Percentiles rank a stretch among this genome's conserved stretches.
These are phyloP conservation scores for Tauraco erythrolophus DNA, from an alignment of 2,113 vertebrate genomes.

Conservation along the genomic window DNA sequence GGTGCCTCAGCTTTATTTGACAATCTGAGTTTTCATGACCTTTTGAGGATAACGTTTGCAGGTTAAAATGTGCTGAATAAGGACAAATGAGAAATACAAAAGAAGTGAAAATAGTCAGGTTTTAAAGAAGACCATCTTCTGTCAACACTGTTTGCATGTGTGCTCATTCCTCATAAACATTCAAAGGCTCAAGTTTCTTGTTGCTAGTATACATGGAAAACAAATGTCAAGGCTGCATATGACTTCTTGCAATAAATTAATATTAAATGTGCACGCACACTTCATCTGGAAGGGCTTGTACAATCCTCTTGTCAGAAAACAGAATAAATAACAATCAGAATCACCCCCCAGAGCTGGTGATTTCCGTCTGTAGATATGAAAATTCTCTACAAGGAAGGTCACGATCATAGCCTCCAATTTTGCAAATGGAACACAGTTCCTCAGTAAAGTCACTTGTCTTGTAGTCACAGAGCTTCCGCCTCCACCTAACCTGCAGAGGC, in stretches of 20 bases:
- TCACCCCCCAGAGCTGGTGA: background rate
- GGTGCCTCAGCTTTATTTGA: background rate
- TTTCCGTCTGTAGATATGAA: background rate
- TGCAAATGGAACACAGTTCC: background rate
- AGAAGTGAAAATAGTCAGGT: background rate
- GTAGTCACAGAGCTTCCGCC: background rate
- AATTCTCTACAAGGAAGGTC: background rate
- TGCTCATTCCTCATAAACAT: constrained; percentile 34
- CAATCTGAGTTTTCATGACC: background rate
- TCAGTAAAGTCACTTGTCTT: background rate
- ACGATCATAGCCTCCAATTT: background rate
- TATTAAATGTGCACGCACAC: constrained; percentile 18
- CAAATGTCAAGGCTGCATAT: constrained; percentile 37
- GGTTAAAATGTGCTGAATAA: constrained; percentile 30
- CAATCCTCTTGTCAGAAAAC: constrained; percentile 1
- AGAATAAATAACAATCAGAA: constrained; percentile 23
- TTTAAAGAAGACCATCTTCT: constrained; percentile 25
- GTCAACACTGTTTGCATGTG: constrained; percentile 20
- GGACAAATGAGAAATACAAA: constrained; percentile 12
- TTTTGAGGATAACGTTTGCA: background rate
- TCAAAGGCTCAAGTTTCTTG: constrained; percentile 2
- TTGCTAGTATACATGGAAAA: background rate
- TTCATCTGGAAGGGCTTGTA: constrained; percentile 2
- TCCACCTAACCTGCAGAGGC: background rate
- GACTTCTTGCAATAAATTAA: constrained; percentile 51